Conservation (phyloP, 2,113 vertebrate genomes). For the Indicator indicator region DNA sequence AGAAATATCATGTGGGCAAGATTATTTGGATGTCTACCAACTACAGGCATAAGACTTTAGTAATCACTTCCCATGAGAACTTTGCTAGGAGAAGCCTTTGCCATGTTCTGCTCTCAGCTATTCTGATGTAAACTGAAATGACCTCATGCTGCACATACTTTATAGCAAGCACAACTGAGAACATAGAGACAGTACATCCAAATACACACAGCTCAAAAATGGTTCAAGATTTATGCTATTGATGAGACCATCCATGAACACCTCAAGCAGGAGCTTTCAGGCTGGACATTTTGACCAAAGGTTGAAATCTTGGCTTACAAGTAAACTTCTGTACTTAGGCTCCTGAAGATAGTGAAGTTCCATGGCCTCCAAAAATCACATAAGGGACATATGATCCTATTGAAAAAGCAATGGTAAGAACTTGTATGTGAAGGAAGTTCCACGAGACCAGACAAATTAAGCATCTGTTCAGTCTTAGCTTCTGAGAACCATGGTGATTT, state of each 20-base stretch:
- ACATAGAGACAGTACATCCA: neutral
- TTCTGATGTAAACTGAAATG: neutral
- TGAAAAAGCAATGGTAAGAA: neutral
- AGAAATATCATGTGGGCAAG: conserved; percentile 10
- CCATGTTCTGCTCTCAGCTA: neutral
- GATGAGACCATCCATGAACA: neutral
- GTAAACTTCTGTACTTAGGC: neutral
- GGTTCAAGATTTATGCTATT: neutral
- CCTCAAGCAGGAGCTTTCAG: neutral
- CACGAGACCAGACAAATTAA: neutral
- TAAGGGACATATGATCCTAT: neutral
- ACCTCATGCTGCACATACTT: neutral
- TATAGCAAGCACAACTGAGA: neutral
- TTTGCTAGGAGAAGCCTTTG: neutral
- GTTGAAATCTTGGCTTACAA: neutral
- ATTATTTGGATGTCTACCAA: neutral
- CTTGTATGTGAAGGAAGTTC: neutral
- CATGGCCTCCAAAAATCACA: neutral
- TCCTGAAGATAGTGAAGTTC: neutral
- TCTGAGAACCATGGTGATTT: neutral
- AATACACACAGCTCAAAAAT: neutral
- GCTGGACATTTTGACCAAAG: neutral
- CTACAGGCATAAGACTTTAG: neutral
- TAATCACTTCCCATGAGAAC: neutral
- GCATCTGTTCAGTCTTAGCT: neutral